These are phyloP conservation scores for Phaethornis superciliosus DNA, from an alignment of 2,113 vertebrate genomes.

Conservation along the genomic window DNA sequence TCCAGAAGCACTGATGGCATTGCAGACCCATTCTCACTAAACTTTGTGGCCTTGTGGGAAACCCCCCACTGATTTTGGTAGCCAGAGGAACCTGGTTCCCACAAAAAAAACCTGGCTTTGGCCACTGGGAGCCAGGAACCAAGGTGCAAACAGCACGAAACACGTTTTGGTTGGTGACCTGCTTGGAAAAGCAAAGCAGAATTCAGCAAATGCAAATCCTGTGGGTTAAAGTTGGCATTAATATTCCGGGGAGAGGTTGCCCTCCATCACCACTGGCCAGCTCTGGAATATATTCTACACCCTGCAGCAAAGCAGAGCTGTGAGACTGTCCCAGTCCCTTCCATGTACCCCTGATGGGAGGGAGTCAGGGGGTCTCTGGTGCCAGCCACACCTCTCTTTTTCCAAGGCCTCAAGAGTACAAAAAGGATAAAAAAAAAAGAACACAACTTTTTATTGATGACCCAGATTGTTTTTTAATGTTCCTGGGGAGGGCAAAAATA, in stretches of 20 bases:
- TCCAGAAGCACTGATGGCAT: accelerated
- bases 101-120: neutral
- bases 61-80: neutral
- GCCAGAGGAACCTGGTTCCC: neutral
- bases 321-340: neutral
- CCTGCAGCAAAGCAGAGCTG: neutral
- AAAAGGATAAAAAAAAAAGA: neutral
- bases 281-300: neutral
- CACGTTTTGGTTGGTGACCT: accelerated
- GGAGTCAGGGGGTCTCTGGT: neutral
- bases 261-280: neutral
- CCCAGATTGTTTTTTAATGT: neutral
- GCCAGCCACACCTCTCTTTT: neutral
- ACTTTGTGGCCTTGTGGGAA: neutral
- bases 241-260: neutral
- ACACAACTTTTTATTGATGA: neutral
- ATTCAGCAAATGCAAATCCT: neutral
- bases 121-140: accelerated
- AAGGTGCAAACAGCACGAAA: accelerated
- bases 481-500: neutral
- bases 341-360: neutral
- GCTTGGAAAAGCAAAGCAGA: neutral
- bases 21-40: accelerated
- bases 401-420: neutral
- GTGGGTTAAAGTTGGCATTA: neutral